Percentiles rank a stretch among this genome's conserved stretches.
Conservation (phyloP, 2,888 invertebrate genomes). For the Suillia variegata region DNA sequence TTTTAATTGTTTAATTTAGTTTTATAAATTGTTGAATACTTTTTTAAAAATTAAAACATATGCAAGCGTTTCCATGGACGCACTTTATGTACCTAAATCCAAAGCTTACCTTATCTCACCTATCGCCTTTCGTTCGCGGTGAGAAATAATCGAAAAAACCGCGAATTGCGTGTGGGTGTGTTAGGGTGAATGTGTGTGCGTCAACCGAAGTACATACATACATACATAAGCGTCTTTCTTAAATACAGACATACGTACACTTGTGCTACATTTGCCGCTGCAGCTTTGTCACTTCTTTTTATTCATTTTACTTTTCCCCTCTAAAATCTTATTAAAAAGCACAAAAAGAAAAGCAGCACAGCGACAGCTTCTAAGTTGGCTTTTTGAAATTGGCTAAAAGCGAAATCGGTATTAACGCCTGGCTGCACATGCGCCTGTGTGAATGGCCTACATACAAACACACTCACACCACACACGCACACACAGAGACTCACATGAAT, state of each 20-base stretch:
- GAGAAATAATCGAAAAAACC: neutral
- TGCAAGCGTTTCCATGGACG: no score
- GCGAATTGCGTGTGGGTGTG: neutral
- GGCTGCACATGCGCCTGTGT: neutral
- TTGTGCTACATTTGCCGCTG: neutral
- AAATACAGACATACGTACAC: neutral
- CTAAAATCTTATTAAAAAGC: neutral
- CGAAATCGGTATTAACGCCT: constrained; percentile 50
- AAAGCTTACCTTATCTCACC: no score
- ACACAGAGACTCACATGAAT: neutral
- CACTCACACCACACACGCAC: neutral
- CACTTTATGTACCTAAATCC: no score
- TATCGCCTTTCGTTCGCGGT: no score
- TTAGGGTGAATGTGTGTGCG: no score
- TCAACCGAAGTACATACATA: neutral
- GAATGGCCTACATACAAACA: neutral
- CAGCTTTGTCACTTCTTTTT: neutral
- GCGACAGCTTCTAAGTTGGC: constrained; percentile 40
- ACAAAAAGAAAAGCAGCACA: constrained; percentile 20
- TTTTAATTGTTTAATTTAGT: no score
- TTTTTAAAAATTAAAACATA: no score
- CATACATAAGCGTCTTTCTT: neutral
- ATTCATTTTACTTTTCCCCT: neutral
- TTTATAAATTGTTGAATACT: no score
- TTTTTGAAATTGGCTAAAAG: constrained; percentile 53